These are phyloP conservation scores for Drosophila setifemur DNA, from an alignment of 1,140 invertebrate genomes.

Conservation along the genomic window DNA sequence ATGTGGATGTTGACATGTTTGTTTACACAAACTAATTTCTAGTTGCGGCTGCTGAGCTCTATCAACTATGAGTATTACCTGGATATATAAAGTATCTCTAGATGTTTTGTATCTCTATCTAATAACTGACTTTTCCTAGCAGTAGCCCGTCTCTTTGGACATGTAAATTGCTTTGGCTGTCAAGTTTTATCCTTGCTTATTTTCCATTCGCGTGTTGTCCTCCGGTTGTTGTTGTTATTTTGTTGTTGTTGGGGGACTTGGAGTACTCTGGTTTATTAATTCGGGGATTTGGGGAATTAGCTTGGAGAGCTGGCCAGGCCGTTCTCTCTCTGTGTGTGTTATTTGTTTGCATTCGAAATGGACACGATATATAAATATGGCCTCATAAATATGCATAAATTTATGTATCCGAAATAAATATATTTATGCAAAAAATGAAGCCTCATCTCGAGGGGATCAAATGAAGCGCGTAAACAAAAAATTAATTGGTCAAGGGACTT, in stretches of 20 bases:
- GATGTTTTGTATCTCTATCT: constrained; percentile 48
- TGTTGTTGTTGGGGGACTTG: constrained; percentile 16
- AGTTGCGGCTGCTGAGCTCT: constrained; percentile 17
- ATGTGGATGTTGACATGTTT: constrained; percentile 68
- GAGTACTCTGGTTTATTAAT: constrained; percentile 77
- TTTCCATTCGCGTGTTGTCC: constrained; percentile 56
- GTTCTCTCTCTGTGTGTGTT: constrained; percentile 42
- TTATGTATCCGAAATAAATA: constrained; percentile 56
- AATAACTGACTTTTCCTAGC: constrained; percentile 22
- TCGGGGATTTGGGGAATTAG: constrained; percentile 79
- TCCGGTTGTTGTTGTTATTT: neutral
- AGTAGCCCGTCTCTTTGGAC: constrained; percentile 43
- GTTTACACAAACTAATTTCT: constrained; percentile 75
- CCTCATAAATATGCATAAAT: constrained; percentile 78
- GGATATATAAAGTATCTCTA: no score
- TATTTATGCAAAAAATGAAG: constrained; percentile 58
- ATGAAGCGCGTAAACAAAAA: constrained; percentile 58
- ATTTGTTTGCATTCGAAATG: constrained; percentile 78
- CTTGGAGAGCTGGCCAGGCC: constrained; percentile 49
- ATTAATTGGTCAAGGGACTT: constrained; percentile 68
- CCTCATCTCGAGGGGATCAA: constrained; percentile 50
- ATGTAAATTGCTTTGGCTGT: constrained; percentile 38
- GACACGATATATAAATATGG: constrained; percentile 62
- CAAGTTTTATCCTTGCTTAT: constrained; percentile 41
- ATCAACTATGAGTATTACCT: constrained; percentile 9